Conservation (phyloP, 2,113 vertebrate genomes). For the Salvelinus sp. region DNA sequence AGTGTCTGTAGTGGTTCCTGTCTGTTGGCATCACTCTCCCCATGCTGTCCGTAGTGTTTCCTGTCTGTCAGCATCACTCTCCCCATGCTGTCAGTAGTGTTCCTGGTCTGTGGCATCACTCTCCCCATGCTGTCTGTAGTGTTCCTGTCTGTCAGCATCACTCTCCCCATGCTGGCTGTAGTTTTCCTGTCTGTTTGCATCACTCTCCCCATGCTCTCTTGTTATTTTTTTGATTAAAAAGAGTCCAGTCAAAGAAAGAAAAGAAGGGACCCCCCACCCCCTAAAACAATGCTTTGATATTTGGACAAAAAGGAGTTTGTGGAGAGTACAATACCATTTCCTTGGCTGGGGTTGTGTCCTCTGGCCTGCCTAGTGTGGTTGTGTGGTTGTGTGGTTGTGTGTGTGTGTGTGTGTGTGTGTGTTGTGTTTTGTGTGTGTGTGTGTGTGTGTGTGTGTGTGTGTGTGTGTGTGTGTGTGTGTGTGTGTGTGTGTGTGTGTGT, state of each 20-base stretch:
- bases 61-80: slow-evolving; percentile 21
- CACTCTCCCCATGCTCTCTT: slow-evolving; percentile 26
- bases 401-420: too few species aligned
- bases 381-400: too few species aligned
- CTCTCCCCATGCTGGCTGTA: too few species aligned
- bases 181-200: too few species aligned
- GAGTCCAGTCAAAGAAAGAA: slow-evolving; percentile 74
- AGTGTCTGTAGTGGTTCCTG: slow-evolving; percentile 49
- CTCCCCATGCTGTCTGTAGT: slow-evolving; percentile 7
- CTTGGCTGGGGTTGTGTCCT: slow-evolving; percentile 45
- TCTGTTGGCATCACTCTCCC: slow-evolving; percentile 24
- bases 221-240: slow-evolving; percentile 63
- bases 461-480: too few species aligned
- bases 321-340: slow-evolving; percentile 47
- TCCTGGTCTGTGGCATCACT: slow-evolving; percentile 22
- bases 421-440: neutral
- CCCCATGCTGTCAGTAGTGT: slow-evolving; percentile 28
- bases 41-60: slow-evolving; percentile 48
- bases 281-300: slow-evolving; percentile 77
- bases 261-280: neutral
- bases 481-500: too few species aligned
- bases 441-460: too few species aligned
- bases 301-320: slow-evolving; percentile 61
- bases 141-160: too few species aligned
- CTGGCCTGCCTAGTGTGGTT: neutral